Base-by-base conservation (phyloP, 2,113 vertebrate species). In the Prunella fulvescens region DNA sequence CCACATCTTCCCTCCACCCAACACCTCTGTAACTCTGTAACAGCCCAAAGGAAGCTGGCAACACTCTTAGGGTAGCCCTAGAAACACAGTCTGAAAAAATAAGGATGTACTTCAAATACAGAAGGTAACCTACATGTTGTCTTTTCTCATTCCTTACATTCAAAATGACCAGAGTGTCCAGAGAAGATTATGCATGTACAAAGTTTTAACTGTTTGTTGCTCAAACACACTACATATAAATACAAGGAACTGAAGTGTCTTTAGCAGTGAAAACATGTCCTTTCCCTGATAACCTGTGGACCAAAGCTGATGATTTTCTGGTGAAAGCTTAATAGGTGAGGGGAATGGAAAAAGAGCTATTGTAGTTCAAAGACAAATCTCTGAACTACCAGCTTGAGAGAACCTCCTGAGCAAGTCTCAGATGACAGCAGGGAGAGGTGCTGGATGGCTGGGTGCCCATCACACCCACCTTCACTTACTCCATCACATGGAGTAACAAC, bases 341-440 rank as follows among this genome's bases (percentile, higher is more conserved):
- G 31, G 25, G 13, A 44, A 61, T 71, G 20, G 33, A 31, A 53
- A 50, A 61, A 62, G 17, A 56, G 14, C 3, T 24, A 31, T 19
- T 5, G 1, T 57, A 65, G 23, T 80, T 81, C 40, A 65, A 77
- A 73, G 51, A 62, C 56, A 45, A 45, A 91, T 19, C 22, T 69
- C 37, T 53, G 12, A 94, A 95, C 24, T 70, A 80, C 0, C 45
- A 88, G 50, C 23, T 10, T 26, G 25, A 82, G 61, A 58, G n/a
- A 86, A 85, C 26, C 35, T 91, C 48, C 44, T 0, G 0, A 82
- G 47, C 31, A 67, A 86, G 44, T 8, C 47, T 25, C 53, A 29
- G 44, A 48, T 88, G 72, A 90, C 71, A 81, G 79, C 64, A 81
- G 60, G 58, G 71, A 90, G 58, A 86, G 44, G 51, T 45, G 83